Conservation (phyloP, 2,888 invertebrate genomes). For the Mellilla xanthometata region DNA sequence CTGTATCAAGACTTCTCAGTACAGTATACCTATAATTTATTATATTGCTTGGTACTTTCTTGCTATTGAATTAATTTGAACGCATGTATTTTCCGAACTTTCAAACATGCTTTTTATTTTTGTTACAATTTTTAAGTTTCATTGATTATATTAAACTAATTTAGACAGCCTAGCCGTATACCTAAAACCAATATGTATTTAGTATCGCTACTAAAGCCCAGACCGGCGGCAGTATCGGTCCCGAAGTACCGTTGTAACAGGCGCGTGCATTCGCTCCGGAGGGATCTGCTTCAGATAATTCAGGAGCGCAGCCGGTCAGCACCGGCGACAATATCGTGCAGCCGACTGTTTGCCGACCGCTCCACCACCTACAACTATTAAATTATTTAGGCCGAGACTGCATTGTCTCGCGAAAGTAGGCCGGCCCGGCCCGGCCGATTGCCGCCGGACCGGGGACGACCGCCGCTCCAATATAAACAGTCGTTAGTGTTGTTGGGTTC, state of each 20-base stretch:
- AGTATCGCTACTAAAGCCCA: too few species aligned
- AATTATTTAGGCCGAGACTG: slow-evolving; percentile 75
- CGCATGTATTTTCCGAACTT: too few species aligned
- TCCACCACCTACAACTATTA: slow-evolving; percentile 68
- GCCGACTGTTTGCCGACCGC: slow-evolving; percentile 60
- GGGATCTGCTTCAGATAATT: slow-evolving; percentile 10
- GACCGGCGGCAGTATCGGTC: neutral
- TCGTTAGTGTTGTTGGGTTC: slow-evolving; percentile 69
- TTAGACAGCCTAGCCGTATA: too few species aligned
- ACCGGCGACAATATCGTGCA: slow-evolving; percentile 11
- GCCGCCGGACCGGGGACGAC: slow-evolving; percentile 33
- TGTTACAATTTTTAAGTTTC: too few species aligned
- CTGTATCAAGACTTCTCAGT: too few species aligned
- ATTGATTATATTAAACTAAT: too few species aligned
- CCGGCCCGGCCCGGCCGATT: slow-evolving; percentile 42
- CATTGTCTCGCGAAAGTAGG: slow-evolving; percentile 75
- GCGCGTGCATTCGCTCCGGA: neutral
- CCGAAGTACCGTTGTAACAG: neutral
- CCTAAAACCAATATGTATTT: too few species aligned
- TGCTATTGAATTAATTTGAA: too few species aligned
- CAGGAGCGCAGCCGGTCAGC: slow-evolving; percentile 14
- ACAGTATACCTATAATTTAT: too few species aligned
- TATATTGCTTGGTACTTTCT: too few species aligned
- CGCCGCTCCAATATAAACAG: slow-evolving; percentile 66
- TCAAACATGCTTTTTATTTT: too few species aligned